A percentile compares a stretch with the other conserved stretches of the same genome.
Conservation (phyloP, 2,113 vertebrate genomes). For the Salvelinus sp. region DNA sequence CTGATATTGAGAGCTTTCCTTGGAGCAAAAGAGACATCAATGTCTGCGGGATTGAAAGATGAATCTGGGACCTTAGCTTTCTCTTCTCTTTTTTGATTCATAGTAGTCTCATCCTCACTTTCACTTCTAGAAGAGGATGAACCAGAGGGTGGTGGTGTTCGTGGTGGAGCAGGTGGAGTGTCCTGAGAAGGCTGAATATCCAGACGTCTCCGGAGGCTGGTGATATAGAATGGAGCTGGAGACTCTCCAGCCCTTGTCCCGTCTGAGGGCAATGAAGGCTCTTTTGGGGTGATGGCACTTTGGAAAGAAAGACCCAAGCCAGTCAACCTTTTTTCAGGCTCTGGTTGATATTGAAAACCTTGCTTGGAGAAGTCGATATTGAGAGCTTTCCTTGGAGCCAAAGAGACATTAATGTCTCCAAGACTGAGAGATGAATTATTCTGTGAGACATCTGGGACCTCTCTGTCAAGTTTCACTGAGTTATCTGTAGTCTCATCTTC, state of each 20-base stretch:
- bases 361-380: neutral
- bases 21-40: neutral
- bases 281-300: neutral
- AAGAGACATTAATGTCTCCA: neutral
- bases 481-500: conserved; percentile 31
- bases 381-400: neutral
- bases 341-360: neutral
- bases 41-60: neutral
- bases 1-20: neutral
- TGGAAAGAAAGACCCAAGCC: conserved; percentile 5
- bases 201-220: conserved; percentile 21
- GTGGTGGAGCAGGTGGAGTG: neutral
- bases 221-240: neutral
- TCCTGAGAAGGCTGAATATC: conserved; percentile 45
- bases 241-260: too few relatives aligned
- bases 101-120: conserved; percentile 31
- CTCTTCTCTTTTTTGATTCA: conserved; percentile 26
- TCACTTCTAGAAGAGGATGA: conserved; percentile 30
- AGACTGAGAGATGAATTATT: neutral
- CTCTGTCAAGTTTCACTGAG: conserved; percentile 17
- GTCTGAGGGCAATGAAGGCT: too few relatives aligned
- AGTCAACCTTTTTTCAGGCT: conserved; percentile 8
- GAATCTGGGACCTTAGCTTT: neutral
- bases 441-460: neutral
- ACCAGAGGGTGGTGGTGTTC: conserved; percentile 6